These are phyloP conservation scores for Australoheros facetus DNA, from an alignment of 2,797 vertebrate genomes.

Conservation along the genomic window DNA sequence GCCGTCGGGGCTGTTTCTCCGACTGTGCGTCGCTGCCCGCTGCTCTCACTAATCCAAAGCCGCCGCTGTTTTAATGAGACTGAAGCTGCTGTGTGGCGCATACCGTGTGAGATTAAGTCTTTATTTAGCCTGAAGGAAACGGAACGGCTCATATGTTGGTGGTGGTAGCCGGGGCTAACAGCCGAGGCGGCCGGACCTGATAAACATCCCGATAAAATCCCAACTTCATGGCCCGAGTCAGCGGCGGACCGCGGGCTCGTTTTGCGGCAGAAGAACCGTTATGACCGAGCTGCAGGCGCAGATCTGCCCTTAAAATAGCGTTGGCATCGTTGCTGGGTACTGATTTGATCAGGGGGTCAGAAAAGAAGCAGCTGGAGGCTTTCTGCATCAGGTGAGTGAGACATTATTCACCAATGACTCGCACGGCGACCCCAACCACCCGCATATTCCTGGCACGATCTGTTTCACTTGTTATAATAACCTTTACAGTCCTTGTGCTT, in stretches of 20 bases:
- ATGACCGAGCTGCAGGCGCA: slow-evolving; percentile 1
- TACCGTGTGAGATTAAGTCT: slow-evolving; percentile 25
- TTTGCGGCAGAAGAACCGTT: slow-evolving; percentile 8
- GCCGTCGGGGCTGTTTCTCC: slow-evolving; percentile 23
- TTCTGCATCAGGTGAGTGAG: slow-evolving; percentile 66
- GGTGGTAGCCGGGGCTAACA: slow-evolving; percentile 12
- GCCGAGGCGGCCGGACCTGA: slow-evolving; percentile 10
- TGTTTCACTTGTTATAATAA: slow-evolving; percentile 1
- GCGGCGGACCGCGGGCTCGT: slow-evolving; percentile 1
- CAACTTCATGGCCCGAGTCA: slow-evolving; percentile 30
- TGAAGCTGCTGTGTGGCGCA: slow-evolving; percentile 32
- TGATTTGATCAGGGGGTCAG: background rate
- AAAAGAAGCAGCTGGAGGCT: slow-evolving; percentile 13
- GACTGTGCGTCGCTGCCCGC: slow-evolving; percentile 29
- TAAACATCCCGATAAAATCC: background rate
- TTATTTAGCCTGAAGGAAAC: background rate
- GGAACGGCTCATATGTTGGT: background rate
- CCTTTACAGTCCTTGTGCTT: slow-evolving; percentile 34
- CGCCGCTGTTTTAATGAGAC: slow-evolving; percentile 27
- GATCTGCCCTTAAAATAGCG: background rate
- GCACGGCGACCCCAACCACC: background rate
- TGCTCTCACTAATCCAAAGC: slow-evolving; percentile 42
- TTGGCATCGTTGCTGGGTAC: background rate
- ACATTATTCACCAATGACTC: background rate
- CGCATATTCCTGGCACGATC: slow-evolving; percentile 6